Percentiles rank a stretch among this genome's conserved stretches.
phyloP scores from a whole-genome alignment of 2,113 vertebrate genomes.

The Istiophorus platypterus region DNA sequence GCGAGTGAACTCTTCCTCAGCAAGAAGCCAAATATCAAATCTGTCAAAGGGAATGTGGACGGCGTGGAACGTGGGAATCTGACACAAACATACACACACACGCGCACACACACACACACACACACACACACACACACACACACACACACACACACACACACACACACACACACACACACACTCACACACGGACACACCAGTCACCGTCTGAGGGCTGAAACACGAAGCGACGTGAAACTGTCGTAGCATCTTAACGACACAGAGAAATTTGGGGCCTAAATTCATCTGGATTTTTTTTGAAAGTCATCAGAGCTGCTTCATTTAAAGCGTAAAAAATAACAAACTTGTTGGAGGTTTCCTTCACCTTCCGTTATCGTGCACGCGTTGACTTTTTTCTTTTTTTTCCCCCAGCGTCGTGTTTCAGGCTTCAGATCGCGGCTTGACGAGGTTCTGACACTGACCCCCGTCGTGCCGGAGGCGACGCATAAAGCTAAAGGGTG shows the following conservation, averaged over 20 bases:
- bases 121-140: constrained; percentile 10
- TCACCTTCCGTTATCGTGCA: background rate
- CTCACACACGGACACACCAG: constrained; percentile 14
- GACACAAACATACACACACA: background rate
- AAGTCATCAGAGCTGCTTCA: too few relatives aligned
- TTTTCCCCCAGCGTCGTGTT: too few relatives aligned
- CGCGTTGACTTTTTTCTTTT: too few relatives aligned
- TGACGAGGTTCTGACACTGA: background rate
- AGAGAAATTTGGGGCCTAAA: too few relatives aligned
- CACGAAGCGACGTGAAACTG: background rate
- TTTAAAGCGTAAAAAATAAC: too few relatives aligned
- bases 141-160: background rate
- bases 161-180: background rate
- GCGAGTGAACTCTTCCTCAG: background rate
- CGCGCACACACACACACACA: background rate
- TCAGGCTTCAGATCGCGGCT: background rate
- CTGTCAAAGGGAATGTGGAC: constrained; percentile 18
- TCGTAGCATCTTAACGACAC: too few relatives aligned
- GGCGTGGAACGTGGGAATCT: background rate
- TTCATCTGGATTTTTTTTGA: too few relatives aligned
- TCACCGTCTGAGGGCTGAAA: background rate
- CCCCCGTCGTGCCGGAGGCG: too few relatives aligned
- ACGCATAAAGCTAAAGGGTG: too few relatives aligned
- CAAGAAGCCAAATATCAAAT: background rate
- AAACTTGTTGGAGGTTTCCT: background rate